Percentiles rank a stretch among this genome's conserved stretches.
These are phyloP conservation scores for Hystrix brachyura DNA, from an alignment of 2,113 vertebrate genomes.

Conservation along the genomic window DNA sequence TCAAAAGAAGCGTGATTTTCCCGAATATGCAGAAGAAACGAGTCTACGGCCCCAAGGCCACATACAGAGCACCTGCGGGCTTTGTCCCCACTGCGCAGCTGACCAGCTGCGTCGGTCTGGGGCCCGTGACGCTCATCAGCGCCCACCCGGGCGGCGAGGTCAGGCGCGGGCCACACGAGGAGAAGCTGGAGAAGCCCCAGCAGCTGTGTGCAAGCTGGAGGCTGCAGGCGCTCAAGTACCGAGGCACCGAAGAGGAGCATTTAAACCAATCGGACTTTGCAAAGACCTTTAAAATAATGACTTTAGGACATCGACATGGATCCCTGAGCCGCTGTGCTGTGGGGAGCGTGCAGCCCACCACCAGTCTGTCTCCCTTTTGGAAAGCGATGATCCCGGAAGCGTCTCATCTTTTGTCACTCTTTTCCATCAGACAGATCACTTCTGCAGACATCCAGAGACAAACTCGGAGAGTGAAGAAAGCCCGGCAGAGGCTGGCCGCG, in stretches of 20 bases:
- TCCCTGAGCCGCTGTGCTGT: not conserved
- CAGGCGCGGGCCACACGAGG: accelerated
- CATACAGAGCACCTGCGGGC: accelerated
- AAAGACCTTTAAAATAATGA: not conserved
- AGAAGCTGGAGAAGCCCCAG: not conserved
- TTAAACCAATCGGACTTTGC: not conserved
- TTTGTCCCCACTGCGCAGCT: accelerated
- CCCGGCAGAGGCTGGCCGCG: not conserved
- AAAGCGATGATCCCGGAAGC: not conserved
- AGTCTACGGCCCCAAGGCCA: accelerated
- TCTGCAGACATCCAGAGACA: not conserved
- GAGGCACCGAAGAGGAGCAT: not conserved
- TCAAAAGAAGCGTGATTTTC: not conserved
- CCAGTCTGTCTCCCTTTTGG: not conserved
- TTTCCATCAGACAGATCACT: not conserved
- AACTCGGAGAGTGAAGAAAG: not conserved
- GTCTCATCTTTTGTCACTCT: not conserved
- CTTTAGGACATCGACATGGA: not conserved
- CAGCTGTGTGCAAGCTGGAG: not conserved
- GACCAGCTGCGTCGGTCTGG: not conserved
- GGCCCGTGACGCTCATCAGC: accelerated
- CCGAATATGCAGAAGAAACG: not conserved
- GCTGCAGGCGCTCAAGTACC: not conserved
- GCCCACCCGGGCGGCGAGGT: not conserved
- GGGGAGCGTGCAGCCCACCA: too few species aligned